Base-by-base conservation (phyloP, 2,888 invertebrate species). In the Drosophila villosipedis region DNA sequence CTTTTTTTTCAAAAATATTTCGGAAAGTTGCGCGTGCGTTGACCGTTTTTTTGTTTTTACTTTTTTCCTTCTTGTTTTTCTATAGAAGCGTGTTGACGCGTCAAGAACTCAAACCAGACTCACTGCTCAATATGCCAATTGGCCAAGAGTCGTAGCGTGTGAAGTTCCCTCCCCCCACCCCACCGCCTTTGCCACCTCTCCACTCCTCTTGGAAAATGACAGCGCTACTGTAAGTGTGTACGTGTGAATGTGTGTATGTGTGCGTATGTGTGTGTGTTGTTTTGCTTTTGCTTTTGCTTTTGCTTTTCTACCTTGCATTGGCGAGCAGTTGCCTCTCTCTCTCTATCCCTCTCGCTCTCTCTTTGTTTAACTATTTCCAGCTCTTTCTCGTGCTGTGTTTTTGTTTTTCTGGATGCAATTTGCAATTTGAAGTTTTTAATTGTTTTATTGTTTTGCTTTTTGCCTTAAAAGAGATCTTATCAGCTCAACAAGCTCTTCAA, bases 71-170 rank as follows among this genome's bases (percentile, higher is more conserved):
- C 12, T 41, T 16, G 12, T 30, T 14, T 47, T 28, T n/a, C n/a
- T 61, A 22, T n/a, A 35, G 30, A n/a, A 61, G 71, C 83, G 85
- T 91, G 91, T 84, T 90, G 77, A 76, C 91, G 67, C 91, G 80
- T 69, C 87, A 84, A 91, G 89, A 89, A 89, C 86, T 82, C 65
- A 89, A 90, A 67, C 73, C 82, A 89, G 84, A 91, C 91, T 91
- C 89, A 87, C 71, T 66, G 73, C 75, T 74, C 63, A 75, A 72
- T 81, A 68, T 70, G 73, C 71, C 80, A 85, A 79, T 84, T 87
- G 89, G 85, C 84, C 82, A 84, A 90, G 79, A 78, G 73, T n/a
- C 76, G 72, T 58, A 76, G 62, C 70, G 80, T 66, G 57, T 22
- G 68, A 70, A 55, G 47, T 67, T 39, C 52, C 30, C 19, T 10